A percentile compares a stretch with the other conserved stretches of the same genome.
phyloP scores from a whole-genome alignment of 2,113 vertebrate species.

The Bos indicus region DNA sequence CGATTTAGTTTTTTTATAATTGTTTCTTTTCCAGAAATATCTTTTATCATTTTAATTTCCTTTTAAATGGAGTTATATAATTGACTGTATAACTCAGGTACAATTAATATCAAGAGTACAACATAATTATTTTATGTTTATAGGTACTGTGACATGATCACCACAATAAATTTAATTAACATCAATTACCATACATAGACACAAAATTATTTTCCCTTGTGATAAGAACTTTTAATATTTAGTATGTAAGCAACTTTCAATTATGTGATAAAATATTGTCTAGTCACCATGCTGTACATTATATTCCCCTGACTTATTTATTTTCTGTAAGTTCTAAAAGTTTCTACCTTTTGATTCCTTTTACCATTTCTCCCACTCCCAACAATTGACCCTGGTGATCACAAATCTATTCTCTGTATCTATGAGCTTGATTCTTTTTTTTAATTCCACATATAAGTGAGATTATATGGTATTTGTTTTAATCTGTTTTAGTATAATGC shows the following conservation, averaged over 20 bases:
- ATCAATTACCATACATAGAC: background rate
- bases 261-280: background rate
- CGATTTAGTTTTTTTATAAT: background rate
- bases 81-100: background rate
- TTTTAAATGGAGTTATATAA: background rate
- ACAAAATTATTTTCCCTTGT: background rate
- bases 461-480: background rate
- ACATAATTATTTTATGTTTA: background rate
- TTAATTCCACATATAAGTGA: background rate
- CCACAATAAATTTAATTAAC: background rate
- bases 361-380: background rate
- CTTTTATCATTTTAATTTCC: slow-evolving; percentile 23
- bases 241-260: background rate
- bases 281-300: background rate
- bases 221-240: background rate
- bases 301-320: background rate
- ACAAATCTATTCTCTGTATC: background rate
- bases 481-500: background rate
- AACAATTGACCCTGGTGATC: background rate
- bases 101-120: background rate
- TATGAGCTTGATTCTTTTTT: background rate
- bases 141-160: background rate
- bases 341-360: background rate
- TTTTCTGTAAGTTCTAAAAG: background rate
- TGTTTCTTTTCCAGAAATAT: background rate